Conservation (phyloP, 2,113 vertebrate species). For the Nannospalax galili region DNA sequence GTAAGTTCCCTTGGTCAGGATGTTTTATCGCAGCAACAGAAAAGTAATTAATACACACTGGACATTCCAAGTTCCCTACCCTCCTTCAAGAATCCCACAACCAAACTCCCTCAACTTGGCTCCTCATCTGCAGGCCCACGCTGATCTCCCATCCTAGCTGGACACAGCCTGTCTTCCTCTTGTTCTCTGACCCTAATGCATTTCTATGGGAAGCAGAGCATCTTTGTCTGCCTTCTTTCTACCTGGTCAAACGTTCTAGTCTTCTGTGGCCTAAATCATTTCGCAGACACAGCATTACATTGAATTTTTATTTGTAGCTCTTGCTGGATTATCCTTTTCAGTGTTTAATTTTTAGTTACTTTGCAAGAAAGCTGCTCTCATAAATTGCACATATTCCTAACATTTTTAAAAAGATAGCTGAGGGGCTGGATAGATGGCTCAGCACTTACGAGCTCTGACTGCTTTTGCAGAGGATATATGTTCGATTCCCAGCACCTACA, state of each 20-base stretch:
- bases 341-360: conserved; percentile 16
- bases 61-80: neutral
- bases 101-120: neutral
- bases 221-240: neutral
- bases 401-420: conserved; percentile 21
- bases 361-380: conserved; percentile 18
- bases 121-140: accelerated
- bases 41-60: neutral
- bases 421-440: too few relatives aligned
- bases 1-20: too few relatives aligned
- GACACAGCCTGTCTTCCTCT: neutral
- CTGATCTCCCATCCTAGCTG: neutral
- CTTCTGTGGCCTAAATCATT: neutral
- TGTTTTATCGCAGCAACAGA: too few relatives aligned
- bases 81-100: neutral
- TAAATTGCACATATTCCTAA: neutral
- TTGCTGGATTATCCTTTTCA: neutral
- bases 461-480: too few relatives aligned
- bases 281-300: neutral
- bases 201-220: neutral
- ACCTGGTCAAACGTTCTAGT: neutral
- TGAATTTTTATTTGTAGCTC: neutral
- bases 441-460: too few relatives aligned
- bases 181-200: neutral
- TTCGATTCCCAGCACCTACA: too few relatives aligned